Base-by-base conservation (phyloP, 2,888 invertebrate genomes). In the Drosophila formosana region DNA sequence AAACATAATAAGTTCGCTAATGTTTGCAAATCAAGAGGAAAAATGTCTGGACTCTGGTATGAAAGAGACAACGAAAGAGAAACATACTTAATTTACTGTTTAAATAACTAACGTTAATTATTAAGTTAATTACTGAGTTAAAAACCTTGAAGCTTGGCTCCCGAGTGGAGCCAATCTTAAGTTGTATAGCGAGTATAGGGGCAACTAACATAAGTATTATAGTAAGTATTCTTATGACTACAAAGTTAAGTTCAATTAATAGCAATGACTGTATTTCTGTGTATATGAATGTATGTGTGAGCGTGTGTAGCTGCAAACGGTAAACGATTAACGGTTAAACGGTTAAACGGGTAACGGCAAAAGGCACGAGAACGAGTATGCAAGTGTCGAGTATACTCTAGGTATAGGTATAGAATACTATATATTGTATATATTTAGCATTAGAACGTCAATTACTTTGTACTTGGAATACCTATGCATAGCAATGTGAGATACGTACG, bases 381-480 rank as follows among this genome's bases (percentile, higher is more conserved):
- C n/a, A 3, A 34, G 18, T 56, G 9, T 56, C 13, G 23, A 45
- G 23, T 41, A 18, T 53, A 28, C 23, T 25, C 45, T 39, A 3
- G n/a, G 1, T 43, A 30, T 55, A 3, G 18, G 18, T 18, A 18
- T 30, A 5, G 37, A 1, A 7, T 43, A 34, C 25, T 56, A 41
- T 70, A 49, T 61, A 47, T 52, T 55, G 3, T 30, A 30, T 61
- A 55, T 58, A 61, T 52, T 47, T 72, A 64, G 37, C 52, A 56
- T 66, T 55, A 68, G 53, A 79, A 80, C 82, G 74, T 74, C 74
- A 80, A 78, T 80, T 74, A 80, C 66, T 77, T 79, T 60, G 62
- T 65, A 72, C 60, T 78, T 80, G 63, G 58, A 70, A 80, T 74
- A 80, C 74, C 66, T 80, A 78, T 72, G 62, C 74, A 76, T 80